These are phyloP conservation scores for Ormyrus rosae DNA, from an alignment of 2,888 invertebrate genomes.

Conservation along the genomic window DNA sequence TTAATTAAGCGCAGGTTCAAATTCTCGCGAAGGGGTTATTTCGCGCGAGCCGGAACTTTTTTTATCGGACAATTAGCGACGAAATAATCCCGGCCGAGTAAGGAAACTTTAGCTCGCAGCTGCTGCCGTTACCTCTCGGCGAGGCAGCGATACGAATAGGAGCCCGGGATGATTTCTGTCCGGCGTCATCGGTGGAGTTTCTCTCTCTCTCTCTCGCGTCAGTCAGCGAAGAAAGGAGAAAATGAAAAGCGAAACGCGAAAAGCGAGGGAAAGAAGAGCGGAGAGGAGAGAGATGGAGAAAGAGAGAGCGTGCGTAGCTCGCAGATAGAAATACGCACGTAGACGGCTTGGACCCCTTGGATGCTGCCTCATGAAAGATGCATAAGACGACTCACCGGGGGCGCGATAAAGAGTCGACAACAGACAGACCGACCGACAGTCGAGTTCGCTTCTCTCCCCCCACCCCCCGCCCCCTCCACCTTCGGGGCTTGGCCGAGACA, in stretches of 20 bases:
- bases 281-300: neutral
- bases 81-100: too few relatives aligned
- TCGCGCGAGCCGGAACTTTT: neutral
- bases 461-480: neutral
- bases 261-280: neutral
- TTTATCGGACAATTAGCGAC: too few relatives aligned
- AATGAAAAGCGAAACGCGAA: slow-evolving; percentile 52
- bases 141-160: too few relatives aligned
- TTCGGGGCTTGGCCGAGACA: too few relatives aligned
- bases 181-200: too few relatives aligned
- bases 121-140: too few relatives aligned
- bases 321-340: slow-evolving; percentile 38
- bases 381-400: slow-evolving; percentile 76
- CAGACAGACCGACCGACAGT: slow-evolving; percentile 76
- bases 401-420: slow-evolving; percentile 77
- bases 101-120: too few relatives aligned
- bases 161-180: too few relatives aligned
- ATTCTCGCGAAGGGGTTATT: neutral
- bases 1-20: slow-evolving; percentile 39
- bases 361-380: slow-evolving; percentile 76
- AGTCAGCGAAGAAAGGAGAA: slow-evolving; percentile 29
- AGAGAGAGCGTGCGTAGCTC: neutral
- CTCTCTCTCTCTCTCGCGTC: too few relatives aligned
- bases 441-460: slow-evolving; percentile 50
- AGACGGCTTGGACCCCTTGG: slow-evolving; percentile 70